Evolutionary conservation across 2,113 vertebrate genomes (phyloP).

Genomic region (Triplophysa tibetana): DNA sequence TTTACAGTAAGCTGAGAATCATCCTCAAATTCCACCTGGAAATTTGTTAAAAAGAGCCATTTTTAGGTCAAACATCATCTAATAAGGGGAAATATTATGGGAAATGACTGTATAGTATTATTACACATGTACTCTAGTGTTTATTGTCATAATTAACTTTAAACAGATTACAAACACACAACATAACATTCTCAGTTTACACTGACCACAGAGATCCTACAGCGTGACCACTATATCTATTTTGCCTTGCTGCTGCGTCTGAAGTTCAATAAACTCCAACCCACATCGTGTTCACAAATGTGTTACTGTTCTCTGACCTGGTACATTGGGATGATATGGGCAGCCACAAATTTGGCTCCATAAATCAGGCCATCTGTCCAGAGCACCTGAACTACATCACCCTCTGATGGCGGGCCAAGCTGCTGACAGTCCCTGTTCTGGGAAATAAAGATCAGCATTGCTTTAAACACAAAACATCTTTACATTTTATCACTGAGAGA

Average conservation of each 20-base stretch:
- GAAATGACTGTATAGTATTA: neutral
- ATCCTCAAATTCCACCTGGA: constrained; percentile 96
- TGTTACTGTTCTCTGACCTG: constrained; percentile 75
- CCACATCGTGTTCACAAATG: neutral
- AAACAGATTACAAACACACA: neutral
- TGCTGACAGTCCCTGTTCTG: constrained; percentile 90
- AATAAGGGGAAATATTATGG: neutral
- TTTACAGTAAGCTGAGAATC: constrained; percentile 90
- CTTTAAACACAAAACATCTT: neutral
- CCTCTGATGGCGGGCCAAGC: constrained; percentile 86
- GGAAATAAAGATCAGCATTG: neutral
- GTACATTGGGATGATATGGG: constrained; percentile 95
- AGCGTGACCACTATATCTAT: neutral
- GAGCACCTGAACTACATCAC: constrained; percentile 89
- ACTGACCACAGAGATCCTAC: neutral
- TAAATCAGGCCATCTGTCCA: constrained; percentile 97
- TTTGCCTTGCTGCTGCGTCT: neutral
- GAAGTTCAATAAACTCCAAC: constrained; percentile 14
- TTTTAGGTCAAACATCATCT: neutral
- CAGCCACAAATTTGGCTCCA: constrained; percentile 92
- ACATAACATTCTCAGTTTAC: neutral
- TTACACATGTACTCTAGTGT: neutral
- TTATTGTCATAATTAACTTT: constrained; percentile 2
- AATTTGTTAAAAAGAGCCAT: neutral
- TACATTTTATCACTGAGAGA: neutral